A percentile compares a stretch with the other conserved stretches of the same genome.
Evolutionary conservation across 1,140 invertebrate species (phyloP).

Genomic region (Lysiphlebus fabarum): DNA sequence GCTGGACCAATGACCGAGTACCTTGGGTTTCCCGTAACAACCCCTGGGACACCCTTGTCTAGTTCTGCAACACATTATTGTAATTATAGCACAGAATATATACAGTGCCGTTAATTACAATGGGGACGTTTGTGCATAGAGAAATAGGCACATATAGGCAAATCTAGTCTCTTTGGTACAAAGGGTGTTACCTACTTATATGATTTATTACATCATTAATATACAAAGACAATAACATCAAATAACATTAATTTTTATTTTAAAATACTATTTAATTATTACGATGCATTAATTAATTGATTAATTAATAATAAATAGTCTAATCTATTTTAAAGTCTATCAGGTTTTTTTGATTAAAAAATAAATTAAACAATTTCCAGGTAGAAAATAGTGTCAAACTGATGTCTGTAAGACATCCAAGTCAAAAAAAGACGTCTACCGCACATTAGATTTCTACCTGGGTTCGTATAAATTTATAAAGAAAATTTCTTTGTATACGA

Average conservation of each 20-base stretch:
- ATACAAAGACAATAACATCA: slow-evolving; percentile 23
- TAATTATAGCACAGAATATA: slow-evolving; percentile 54
- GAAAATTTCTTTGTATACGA: too few species aligned
- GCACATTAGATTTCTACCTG: too few species aligned
- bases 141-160: slow-evolving; percentile 34
- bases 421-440: too few species aligned
- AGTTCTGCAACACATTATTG: slow-evolving; percentile 56
- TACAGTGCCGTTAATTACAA: slow-evolving; percentile 54
- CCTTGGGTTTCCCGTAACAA: slow-evolving; percentile 49
- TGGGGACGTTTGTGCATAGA: slow-evolving; percentile 34
- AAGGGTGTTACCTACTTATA: slow-evolving; percentile 35
- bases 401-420: too few species aligned
- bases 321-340: too few species aligned
- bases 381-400: too few species aligned
- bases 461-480: too few species aligned
- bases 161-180: slow-evolving; percentile 53
- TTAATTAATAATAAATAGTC: too few species aligned
- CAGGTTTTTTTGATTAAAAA: too few species aligned
- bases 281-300: too few species aligned
- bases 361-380: too few species aligned
- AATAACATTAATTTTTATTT: neutral
- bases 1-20: slow-evolving; percentile 56
- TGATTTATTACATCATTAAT: slow-evolving; percentile 52
- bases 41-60: slow-evolving; percentile 53
- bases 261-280: neutral